Percentiles rank a stretch among this genome's conserved stretches.
These are phyloP conservation scores for Crypturellus tataupa DNA, from an alignment of 2,797 vertebrate species.

Conservation along the genomic window DNA sequence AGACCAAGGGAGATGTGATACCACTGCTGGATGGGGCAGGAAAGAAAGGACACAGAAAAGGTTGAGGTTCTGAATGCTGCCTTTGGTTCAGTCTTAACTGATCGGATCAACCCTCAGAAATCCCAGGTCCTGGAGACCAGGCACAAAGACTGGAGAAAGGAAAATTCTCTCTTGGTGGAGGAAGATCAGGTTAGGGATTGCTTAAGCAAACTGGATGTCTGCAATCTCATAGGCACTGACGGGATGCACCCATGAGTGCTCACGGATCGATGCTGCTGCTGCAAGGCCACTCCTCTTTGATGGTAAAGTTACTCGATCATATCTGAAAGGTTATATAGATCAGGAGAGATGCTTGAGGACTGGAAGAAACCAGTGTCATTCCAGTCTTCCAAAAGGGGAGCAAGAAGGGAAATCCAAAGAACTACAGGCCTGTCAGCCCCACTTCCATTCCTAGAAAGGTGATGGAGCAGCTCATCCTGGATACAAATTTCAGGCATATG, in stretches of 20 bases:
- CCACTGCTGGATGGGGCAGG: not conserved
- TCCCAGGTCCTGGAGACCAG: not conserved
- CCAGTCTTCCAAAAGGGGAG: not conserved
- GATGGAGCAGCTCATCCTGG: not conserved
- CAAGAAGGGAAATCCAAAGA: not conserved
- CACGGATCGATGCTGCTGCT: not conserved
- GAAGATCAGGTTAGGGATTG: not conserved
- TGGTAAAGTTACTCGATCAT: not conserved
- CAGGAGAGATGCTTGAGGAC: not conserved
- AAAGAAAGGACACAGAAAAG: not conserved
- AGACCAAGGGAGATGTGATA: not conserved
- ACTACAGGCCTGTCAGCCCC: not conserved
- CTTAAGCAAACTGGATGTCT: not conserved
- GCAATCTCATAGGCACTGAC: not conserved
- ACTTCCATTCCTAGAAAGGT: not conserved
- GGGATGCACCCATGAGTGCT: not conserved
- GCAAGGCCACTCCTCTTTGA: not conserved
- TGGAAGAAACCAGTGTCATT: not conserved
- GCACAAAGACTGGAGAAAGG: not conserved
- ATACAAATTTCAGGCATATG: not conserved
- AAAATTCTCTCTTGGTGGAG: not conserved
- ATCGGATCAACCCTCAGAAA: not conserved
- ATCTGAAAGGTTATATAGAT: not conserved
- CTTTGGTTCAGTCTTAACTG: not conserved
- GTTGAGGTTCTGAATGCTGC: not conserved